Conservation (phyloP, 23 tunicate species). For the Phallusia fumigata region DNA sequence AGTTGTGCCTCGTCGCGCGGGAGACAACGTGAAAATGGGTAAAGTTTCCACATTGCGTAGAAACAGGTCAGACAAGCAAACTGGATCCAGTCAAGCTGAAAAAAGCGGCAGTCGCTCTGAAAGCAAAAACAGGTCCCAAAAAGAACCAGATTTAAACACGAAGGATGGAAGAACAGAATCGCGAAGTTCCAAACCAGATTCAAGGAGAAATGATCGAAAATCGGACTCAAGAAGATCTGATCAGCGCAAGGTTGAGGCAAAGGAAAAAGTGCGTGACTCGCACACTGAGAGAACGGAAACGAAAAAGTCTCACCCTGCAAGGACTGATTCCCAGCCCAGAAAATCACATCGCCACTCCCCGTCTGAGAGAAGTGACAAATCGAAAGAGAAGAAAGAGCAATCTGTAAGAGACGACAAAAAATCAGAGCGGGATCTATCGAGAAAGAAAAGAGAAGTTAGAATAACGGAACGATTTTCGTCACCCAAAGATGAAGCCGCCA, state of each 20-base stretch:
- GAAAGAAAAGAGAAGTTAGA: not conserved
- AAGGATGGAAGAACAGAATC: not conserved
- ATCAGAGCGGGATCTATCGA: not conserved
- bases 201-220: not conserved
- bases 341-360: too few species aligned
- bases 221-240: not conserved
- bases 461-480: not conserved
- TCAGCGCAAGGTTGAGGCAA: not conserved
- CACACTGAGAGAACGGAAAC: not conserved
- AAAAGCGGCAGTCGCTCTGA: not conserved
- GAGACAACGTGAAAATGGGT: constrained; percentile 30
- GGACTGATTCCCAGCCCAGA: not conserved
- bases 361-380: too few species aligned
- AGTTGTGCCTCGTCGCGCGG: constrained; percentile 11
- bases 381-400: too few species aligned
- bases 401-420: not conserved
- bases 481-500: not conserved
- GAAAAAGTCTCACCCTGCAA: not conserved
- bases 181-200: not conserved
- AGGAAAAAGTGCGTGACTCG: constrained; percentile 8
- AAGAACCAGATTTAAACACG: not conserved
- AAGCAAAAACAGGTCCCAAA: not conserved
- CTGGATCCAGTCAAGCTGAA: not conserved
- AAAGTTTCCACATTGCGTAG: constrained; percentile 16
- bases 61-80: not conserved